A percentile compares a stretch with the other conserved stretches of the same genome.
phyloP scores from a whole-genome alignment of 2,113 vertebrate genomes.

The Galbula dea region DNA sequence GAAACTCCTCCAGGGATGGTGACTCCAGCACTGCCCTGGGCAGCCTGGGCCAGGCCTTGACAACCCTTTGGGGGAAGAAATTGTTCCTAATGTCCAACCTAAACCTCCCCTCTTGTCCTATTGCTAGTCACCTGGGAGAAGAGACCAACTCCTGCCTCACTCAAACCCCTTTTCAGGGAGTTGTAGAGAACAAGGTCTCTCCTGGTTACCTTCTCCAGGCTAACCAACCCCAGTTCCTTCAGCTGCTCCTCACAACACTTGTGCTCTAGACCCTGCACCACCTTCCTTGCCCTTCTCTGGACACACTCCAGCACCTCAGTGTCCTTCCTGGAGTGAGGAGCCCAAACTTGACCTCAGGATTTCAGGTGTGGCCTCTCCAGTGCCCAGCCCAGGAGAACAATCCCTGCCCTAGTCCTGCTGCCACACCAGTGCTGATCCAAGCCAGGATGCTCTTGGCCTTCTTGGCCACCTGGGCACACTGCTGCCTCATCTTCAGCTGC shows the following conservation, averaged over 20 bases:
- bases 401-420: not conserved
- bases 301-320: not conserved
- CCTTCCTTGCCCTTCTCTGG: not conserved
- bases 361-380: not conserved
- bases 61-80: not conserved
- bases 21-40: not conserved
- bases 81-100: not conserved
- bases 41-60: not conserved
- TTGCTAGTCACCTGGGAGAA: not conserved
- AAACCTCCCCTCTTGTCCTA: not conserved
- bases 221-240: too few species aligned
- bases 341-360: not conserved
- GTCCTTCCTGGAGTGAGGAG: not conserved
- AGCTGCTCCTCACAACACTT: too few species aligned
- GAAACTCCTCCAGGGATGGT: not conserved
- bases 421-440: not conserved
- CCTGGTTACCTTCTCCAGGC: too few species aligned
- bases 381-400: not conserved
- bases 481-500: not conserved
- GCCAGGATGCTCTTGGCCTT: not conserved
- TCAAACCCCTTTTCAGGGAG: not conserved
- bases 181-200: not conserved
- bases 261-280: not conserved
- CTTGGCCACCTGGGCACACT: not conserved
- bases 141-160: not conserved